Percentiles rank a stretch among this genome's conserved stretches.
Conservation (phyloP, 2,797 vertebrate genomes). For the Centroberyx gerrardi region DNA sequence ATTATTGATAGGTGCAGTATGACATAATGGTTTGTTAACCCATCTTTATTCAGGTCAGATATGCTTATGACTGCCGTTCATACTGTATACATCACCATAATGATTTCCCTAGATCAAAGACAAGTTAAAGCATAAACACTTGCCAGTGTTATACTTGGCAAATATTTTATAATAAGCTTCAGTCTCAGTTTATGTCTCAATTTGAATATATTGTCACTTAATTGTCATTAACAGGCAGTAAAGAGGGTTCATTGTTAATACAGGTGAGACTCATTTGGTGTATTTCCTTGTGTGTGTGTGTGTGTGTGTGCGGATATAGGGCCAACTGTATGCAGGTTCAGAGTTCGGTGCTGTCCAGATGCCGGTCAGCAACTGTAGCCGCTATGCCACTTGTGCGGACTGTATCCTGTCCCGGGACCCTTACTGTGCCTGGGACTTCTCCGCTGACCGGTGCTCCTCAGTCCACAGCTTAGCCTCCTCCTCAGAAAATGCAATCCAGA, state of each 20-base stretch:
- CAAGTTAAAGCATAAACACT: not conserved
- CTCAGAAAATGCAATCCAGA: slow-evolving; percentile 73
- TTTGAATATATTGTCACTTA: slow-evolving; percentile 23
- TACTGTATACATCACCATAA: not conserved
- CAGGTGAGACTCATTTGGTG: slow-evolving; percentile 3
- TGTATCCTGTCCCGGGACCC: slow-evolving; percentile 88
- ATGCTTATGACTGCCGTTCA: not conserved
- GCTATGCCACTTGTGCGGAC: slow-evolving; percentile 80
- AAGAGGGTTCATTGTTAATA: not conserved
- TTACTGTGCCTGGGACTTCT: slow-evolving; percentile 84
- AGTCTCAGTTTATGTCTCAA: not conserved
- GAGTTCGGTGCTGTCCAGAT: slow-evolving; percentile 82
- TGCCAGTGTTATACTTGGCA: not conserved
- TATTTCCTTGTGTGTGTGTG: slow-evolving; percentile 1
- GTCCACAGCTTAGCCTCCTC: slow-evolving; percentile 26
- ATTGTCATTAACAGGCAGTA: not conserved
- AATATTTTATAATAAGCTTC: slow-evolving; percentile 6
- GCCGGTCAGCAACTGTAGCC: slow-evolving; percentile 81
- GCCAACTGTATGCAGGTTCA: slow-evolving; percentile 84
- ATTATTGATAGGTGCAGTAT: not conserved
- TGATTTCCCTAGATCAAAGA: not conserved
- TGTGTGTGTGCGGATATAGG: slow-evolving; percentile 59
- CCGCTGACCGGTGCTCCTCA: slow-evolving; percentile 57
- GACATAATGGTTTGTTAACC: not conserved
- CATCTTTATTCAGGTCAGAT: not conserved